Evolutionary conservation across 2,113 vertebrate species (phyloP).

Genomic region (Varanus salvator): DNA sequence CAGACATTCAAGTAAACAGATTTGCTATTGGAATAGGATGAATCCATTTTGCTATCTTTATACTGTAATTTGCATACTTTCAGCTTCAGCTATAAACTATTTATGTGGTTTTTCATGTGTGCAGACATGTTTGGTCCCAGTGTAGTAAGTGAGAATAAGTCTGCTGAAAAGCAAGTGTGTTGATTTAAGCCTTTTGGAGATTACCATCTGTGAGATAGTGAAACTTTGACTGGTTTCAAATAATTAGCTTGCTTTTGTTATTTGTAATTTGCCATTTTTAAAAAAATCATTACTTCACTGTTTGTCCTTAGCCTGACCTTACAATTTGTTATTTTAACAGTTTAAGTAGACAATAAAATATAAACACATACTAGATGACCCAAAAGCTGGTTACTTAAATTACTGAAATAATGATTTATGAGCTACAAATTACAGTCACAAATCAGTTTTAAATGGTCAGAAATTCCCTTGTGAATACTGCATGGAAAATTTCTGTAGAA

Average conservation of each 20-base stretch:
- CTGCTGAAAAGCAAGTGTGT: not conserved
- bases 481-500: conserved; percentile 20
- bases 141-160: not conserved
- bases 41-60: not conserved
- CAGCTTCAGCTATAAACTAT: not conserved
- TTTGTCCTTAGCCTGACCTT: conserved; percentile 41
- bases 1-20: not conserved
- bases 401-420: conserved; percentile 43
- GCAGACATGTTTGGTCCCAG: not conserved
- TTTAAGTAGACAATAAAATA: conserved; percentile 44
- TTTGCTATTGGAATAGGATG: not conserved
- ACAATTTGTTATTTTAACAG: conserved; percentile 41
- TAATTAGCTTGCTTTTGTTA: conserved; percentile 24
- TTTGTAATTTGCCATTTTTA: conserved; percentile 8
- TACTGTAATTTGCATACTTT: not conserved
- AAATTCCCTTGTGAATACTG: conserved; percentile 8
- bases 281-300: conserved; percentile 41
- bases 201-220: conserved; percentile 10
- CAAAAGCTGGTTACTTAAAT: conserved; percentile 30
- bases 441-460: conserved; percentile 37
- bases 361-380: conserved; percentile 32
- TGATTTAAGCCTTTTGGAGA: conserved; percentile 4
- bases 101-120: not conserved
- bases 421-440: conserved; percentile 42
- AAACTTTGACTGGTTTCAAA: conserved; percentile 25